Evolutionary conservation across 2,888 invertebrate genomes (phyloP).

Genomic region (Pachliopta kotzebuea): DNA sequence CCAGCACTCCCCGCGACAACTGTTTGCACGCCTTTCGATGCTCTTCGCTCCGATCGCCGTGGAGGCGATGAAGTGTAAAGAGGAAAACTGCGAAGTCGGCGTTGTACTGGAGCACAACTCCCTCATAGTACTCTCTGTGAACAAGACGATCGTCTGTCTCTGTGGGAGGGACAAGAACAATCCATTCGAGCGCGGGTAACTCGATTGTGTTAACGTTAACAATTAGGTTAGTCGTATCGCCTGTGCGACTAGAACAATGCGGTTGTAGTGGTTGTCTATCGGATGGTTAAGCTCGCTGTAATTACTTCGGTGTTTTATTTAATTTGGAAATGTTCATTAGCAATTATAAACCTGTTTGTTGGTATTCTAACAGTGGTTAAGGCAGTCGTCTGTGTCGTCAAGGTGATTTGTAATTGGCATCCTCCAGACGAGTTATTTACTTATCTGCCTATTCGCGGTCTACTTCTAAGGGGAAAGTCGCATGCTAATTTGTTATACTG

Average conservation of each 20-base stretch:
- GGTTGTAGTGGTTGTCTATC: background rate
- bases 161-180: constrained; percentile 73
- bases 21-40: constrained; percentile 70
- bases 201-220: constrained; percentile 37
- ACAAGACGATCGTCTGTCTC: constrained; percentile 78
- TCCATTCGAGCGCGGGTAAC: constrained; percentile 78
- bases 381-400: constrained; percentile 65
- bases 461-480: constrained; percentile 14
- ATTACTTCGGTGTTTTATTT: background rate
- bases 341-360: constrained; percentile 51
- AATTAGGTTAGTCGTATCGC: constrained; percentile 34
- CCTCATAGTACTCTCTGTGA: constrained; percentile 73
- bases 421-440: constrained; percentile 42
- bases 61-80: constrained; percentile 81
- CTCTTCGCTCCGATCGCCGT: constrained; percentile 78
- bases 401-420: constrained; percentile 58
- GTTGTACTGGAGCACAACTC: constrained; percentile 77
- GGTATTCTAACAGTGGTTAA: constrained; percentile 55
- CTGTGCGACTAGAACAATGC: constrained; percentile 9
- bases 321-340: constrained; percentile 10
- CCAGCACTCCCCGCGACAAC: constrained; percentile 38
- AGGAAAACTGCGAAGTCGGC: constrained; percentile 79
- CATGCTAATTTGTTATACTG: constrained; percentile 23
- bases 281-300: background rate
- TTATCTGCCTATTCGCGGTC: background rate